Evolutionary conservation across 2,888 invertebrate species (phyloP).

Genomic region (Antheraea assamensis): DNA sequence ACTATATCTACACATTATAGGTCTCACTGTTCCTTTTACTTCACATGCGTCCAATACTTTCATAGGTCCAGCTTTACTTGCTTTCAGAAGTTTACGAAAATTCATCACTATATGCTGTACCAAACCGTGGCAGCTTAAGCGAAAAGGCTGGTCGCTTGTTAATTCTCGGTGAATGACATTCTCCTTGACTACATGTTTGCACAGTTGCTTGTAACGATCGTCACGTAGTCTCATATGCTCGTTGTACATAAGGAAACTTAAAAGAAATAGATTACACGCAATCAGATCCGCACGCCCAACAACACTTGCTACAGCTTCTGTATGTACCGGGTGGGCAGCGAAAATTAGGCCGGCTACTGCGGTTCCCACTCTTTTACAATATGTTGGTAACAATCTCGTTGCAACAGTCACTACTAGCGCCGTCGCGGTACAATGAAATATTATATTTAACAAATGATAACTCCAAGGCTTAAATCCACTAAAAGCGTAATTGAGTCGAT

Average conservation of each 20-base stretch:
- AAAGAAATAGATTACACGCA: slow-evolving; percentile 94
- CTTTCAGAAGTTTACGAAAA: slow-evolving; percentile 67
- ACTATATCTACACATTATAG: slow-evolving; percentile 68
- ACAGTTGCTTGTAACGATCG: slow-evolving; percentile 60
- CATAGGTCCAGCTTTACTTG: slow-evolving; percentile 67
- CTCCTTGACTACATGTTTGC: slow-evolving; percentile 62
- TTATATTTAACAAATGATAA: slow-evolving; percentile 93
- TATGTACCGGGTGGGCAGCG: slow-evolving; percentile 97
- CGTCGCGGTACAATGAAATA: slow-evolving; percentile 93
- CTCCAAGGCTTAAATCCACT: slow-evolving; percentile 91
- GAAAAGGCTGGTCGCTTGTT: slow-evolving; percentile 61
- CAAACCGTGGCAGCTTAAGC: slow-evolving; percentile 71
- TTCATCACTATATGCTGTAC: slow-evolving; percentile 74
- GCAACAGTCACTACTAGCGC: slow-evolving; percentile 91
- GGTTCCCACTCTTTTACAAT: slow-evolving; percentile 85
- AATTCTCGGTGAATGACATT: slow-evolving; percentile 53
- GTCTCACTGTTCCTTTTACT: slow-evolving; percentile 59
- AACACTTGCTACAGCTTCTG: slow-evolving; percentile 97
- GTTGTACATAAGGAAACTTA: slow-evolving; percentile 93
- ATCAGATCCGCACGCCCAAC: slow-evolving; percentile 97
- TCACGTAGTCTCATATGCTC: slow-evolving; percentile 88
- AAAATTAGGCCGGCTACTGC: slow-evolving; percentile 92
- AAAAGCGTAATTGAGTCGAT: slow-evolving; percentile 91
- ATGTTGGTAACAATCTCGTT: slow-evolving; percentile 85
- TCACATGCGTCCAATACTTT: slow-evolving; percentile 66